Evolutionary conservation across 1,140 invertebrate species (phyloP), one percentile per base, ranked within the genome.

Genomic region (Heliothis subflexa): DNA sequence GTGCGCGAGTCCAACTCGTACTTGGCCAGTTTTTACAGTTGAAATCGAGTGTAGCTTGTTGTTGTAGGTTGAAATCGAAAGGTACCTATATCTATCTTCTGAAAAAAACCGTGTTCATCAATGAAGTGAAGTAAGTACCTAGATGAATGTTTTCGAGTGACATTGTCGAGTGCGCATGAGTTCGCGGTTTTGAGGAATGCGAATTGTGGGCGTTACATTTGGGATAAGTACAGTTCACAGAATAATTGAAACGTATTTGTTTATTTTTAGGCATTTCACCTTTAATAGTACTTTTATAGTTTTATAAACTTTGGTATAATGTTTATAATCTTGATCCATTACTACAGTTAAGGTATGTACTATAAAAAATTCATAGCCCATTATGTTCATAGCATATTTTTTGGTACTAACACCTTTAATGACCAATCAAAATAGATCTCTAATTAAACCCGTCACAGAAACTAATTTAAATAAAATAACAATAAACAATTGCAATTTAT

Each of bases 131-230:
- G 21, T 14, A 13, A 61, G 21, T 21, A n/a, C n/a, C n/a, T n/a
- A 25, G 12, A 33, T 3, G 61, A 40, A 45, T 16, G n/a, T 9
- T 40, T 10, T 40, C 33, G 40, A 70, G 33, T 33, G 75, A 76
- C 79, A 49, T 57, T 70, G 55, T 40, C 18, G 45, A 78, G 25
- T 79, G 76, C 72, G 81, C 71, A 64, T 86, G 83, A 85, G 72
- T 81, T 75, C 73, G 83, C 78, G 47, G 28, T 78, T 83, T 83
- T 66, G 54, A 70, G 82, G 85, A 85, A 87, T 85, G 84, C 85
- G 84, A 84, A 87, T 81, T 75, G 66, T 70, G 78, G 68, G 64
- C 47, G 47, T 70, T 28, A 25, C 0, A 50, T 70, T 70, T 52
- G 47, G 47, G 16, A 18, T 14, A 10, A 9, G 21, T 52, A 52